Evolutionary conservation across 2,888 invertebrate genomes (phyloP).

Genomic region (Hypena proboscidalis): DNA sequence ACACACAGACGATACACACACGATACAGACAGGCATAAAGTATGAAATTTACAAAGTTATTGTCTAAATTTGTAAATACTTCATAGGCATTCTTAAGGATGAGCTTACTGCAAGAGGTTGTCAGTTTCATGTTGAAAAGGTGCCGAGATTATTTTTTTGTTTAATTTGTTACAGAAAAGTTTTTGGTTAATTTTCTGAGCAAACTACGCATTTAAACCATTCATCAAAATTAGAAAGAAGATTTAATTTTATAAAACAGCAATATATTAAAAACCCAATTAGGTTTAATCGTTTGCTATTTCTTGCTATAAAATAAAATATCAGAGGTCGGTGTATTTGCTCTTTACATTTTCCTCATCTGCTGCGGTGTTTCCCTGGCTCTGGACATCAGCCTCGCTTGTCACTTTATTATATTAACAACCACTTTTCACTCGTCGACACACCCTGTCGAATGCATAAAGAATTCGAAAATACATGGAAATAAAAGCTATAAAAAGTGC

Average conservation of each 20-base stretch:
- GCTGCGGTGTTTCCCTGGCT: not conserved
- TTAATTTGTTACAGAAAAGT: too few species aligned
- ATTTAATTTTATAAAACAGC: slow-evolving; percentile 1
- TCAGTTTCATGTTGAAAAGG: too few species aligned
- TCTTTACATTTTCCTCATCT: not conserved
- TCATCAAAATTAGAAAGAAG: slow-evolving; percentile 1
- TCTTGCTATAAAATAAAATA: slow-evolving; percentile 3
- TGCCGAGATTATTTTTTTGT: too few species aligned
- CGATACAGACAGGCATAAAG: too few species aligned
- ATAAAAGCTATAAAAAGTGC: not conserved
- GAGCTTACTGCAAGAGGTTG: too few species aligned
- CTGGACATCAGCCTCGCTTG: slow-evolving; percentile 4
- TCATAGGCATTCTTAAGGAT: too few species aligned
- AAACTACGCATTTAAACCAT: too few species aligned
- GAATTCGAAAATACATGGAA: slow-evolving; percentile 1
- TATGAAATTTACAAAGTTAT: too few species aligned
- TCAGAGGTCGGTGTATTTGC: not conserved
- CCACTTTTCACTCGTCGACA: not conserved
- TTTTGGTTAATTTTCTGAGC: too few species aligned
- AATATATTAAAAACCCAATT: slow-evolving; percentile 3
- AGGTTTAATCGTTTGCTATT: slow-evolving; percentile 5
- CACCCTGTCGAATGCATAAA: not conserved
- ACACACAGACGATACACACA: too few species aligned
- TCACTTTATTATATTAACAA: slow-evolving; percentile 3
- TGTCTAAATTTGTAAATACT: too few species aligned